These are phyloP conservation scores for Penaeus chinensis DNA, from an alignment of 1,140 invertebrate genomes.

Conservation along the genomic window DNA sequence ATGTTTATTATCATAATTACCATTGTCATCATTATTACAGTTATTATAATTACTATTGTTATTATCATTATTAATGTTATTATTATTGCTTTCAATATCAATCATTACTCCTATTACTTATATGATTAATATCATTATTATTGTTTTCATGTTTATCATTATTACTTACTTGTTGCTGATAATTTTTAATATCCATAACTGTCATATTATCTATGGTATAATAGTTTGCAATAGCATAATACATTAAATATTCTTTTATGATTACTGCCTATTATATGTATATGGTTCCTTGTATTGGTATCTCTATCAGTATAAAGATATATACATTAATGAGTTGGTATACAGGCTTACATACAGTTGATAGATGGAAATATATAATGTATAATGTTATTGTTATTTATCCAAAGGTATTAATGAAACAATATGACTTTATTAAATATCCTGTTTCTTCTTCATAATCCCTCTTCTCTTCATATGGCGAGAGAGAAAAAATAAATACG, in stretches of 20 bases:
- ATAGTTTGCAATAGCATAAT: no score
- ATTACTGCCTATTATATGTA: neutral
- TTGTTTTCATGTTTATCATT: no score
- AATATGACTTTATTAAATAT: no score
- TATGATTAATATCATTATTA: neutral
- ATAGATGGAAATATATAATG: neutral
- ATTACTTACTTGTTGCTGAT: no score
- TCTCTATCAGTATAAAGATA: neutral
- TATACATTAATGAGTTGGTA: neutral
- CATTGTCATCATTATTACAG: no score
- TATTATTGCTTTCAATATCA: constrained; percentile 2
- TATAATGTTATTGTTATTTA: no score
- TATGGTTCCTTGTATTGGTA: neutral
- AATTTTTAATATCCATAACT: no score
- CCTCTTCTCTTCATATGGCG: no score
- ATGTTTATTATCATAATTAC: neutral
- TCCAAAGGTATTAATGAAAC: neutral
- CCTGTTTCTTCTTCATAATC: no score
- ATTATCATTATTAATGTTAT: neutral
- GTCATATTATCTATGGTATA: no score
- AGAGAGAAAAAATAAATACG: no score
- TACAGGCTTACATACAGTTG: neutral
- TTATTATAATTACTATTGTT: no score
- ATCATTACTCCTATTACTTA: constrained; percentile 1
- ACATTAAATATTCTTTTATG: neutral